Evolutionary conservation across 1,140 invertebrate species (phyloP).

Genomic region (Cydia pomonella): DNA sequence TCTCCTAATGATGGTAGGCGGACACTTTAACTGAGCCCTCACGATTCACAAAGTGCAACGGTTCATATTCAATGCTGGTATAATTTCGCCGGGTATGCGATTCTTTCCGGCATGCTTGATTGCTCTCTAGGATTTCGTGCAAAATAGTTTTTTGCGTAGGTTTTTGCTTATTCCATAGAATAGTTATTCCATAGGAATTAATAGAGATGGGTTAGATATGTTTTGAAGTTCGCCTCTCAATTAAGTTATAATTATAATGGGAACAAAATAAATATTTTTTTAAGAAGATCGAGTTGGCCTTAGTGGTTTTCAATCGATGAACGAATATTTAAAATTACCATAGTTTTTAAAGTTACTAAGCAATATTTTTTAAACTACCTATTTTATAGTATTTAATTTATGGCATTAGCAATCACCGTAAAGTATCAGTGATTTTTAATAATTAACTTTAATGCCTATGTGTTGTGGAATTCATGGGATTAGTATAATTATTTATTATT

Average conservation of each 20-base stretch:
- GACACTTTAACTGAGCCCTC: not conserved
- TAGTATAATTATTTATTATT: too few species aligned
- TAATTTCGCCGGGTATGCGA: constrained; percentile 15
- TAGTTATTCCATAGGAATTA: not conserved
- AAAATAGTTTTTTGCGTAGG: constrained; percentile 1
- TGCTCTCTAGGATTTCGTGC: constrained; percentile 7
- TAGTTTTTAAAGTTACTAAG: too few species aligned
- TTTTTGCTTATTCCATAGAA: not conserved
- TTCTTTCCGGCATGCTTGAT: constrained; percentile 3
- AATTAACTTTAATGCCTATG: too few species aligned
- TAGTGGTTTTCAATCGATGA: too few species aligned
- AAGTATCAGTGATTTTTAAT: too few species aligned
- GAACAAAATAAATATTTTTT: too few species aligned
- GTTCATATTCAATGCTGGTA: constrained; percentile 13
- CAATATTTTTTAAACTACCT: too few species aligned
- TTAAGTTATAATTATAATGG: not conserved
- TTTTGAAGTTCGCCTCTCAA: not conserved
- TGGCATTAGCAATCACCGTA: too few species aligned
- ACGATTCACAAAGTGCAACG: constrained; percentile 25
- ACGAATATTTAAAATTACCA: too few species aligned
- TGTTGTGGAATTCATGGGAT: too few species aligned
- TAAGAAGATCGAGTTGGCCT: too few species aligned
- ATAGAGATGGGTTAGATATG: not conserved
- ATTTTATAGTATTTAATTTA: too few species aligned
- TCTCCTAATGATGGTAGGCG: constrained; percentile 3